Percentiles rank a stretch among this genome's conserved stretches.
phyloP scores from a whole-genome alignment of 30 jellyfish, hydroid and myxozoan genomes.

The Cassiopea andromeda region DNA sequence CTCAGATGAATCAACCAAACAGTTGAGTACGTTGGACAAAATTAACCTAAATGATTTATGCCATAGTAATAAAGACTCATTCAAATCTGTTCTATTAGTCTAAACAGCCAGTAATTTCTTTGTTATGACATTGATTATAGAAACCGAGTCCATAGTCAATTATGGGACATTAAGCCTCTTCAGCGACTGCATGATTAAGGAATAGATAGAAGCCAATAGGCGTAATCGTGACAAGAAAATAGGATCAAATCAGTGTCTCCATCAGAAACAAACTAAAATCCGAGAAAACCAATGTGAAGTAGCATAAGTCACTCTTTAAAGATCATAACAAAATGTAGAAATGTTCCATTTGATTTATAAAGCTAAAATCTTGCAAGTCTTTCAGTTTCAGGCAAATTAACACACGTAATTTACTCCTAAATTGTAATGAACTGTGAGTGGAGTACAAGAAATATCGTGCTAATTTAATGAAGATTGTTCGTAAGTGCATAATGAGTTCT shows the following conservation, averaged over 20 bases:
- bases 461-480: no score
- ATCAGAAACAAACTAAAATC: neutral
- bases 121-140: neutral
- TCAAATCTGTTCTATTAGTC: neutral
- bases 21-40: neutral
- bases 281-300: neutral
- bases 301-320: neutral
- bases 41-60: neutral
- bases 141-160: neutral
- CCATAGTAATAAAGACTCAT: neutral
- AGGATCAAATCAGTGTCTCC: neutral
- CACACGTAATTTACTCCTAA: no score
- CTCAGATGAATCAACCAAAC: neutral
- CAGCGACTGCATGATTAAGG: neutral
- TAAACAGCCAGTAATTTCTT: constrained; percentile 13
- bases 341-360: no score
- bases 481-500: no score
- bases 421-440: no score
- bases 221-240: neutral
- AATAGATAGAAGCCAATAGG: neutral
- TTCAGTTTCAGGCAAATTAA: no score
- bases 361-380: no score
- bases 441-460: no score
- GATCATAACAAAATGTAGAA: no score
- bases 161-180: neutral